Conservation (phyloP, 2,797 vertebrate genomes). For the Heterohyrax brucei region DNA sequence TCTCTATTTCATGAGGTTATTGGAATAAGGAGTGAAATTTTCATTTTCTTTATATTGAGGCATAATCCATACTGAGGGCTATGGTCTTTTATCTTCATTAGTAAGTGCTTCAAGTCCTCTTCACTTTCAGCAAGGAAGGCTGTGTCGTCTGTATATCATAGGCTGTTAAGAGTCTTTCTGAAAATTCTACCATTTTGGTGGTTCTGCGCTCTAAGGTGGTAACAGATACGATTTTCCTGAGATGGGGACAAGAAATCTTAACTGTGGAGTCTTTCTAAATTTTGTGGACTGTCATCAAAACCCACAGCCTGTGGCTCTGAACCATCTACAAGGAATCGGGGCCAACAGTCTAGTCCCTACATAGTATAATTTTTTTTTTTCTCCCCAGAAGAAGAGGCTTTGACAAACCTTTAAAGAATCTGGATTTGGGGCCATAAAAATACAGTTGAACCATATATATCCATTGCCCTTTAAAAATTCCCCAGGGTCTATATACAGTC, state of each 20-base stretch:
- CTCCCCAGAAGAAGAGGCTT: background rate
- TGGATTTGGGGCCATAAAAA: constrained; percentile 6
- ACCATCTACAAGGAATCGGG: background rate
- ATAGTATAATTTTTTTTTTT: background rate
- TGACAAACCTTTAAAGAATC: background rate
- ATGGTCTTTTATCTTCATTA: background rate
- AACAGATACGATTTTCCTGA: constrained; percentile 19
- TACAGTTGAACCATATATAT: background rate
- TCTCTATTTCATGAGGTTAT: too few species aligned
- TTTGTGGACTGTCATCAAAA: background rate
- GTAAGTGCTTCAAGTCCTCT: background rate
- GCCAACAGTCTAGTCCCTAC: background rate
- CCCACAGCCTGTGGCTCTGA: background rate
- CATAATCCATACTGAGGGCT: background rate
- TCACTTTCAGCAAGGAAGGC: background rate
- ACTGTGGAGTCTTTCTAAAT: background rate
- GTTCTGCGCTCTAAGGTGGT: background rate
- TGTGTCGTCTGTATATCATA: background rate
- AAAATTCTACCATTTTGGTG: background rate
- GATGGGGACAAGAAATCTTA: background rate
- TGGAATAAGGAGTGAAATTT: background rate
- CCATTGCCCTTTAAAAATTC: constrained; percentile 19
- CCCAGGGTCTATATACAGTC: background rate
- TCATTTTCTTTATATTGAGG: background rate
- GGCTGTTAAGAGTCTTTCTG: background rate